Percentiles rank a stretch among this genome's conserved stretches.
Evolutionary conservation across 2,113 vertebrate species (phyloP).

Genomic region (Nycticebus coucang): DNA sequence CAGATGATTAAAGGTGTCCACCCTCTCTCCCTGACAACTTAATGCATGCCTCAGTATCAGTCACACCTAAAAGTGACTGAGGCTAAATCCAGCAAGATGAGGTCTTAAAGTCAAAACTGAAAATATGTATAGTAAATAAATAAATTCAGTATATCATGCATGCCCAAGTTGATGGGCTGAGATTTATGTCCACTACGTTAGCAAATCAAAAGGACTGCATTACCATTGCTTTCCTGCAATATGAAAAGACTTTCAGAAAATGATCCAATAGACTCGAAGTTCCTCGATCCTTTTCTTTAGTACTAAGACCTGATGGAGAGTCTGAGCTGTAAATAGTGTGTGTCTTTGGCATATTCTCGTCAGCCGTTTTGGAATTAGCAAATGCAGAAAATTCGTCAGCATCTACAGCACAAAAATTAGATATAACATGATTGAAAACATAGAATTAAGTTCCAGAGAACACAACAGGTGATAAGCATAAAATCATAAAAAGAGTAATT

Average conservation of each 20-base stretch:
- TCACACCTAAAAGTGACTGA: background rate
- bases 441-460: constrained; percentile 49
- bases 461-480: background rate
- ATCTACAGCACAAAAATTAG: constrained; percentile 67
- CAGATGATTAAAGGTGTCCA: background rate
- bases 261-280: constrained; percentile 81
- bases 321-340: constrained; percentile 64
- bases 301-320: background rate
- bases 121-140: background rate
- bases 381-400: constrained; percentile 65
- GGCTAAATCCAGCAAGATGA: background rate
- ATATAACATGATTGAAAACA: constrained; percentile 35
- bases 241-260: constrained; percentile 86
- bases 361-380: constrained; percentile 58
- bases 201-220: constrained; percentile 16
- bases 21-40: background rate
- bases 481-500: background rate
- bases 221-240: constrained; percentile 93
- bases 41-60: background rate
- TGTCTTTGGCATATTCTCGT: constrained; percentile 56
- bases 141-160: background rate
- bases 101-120: background rate
- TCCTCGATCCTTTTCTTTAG: constrained; percentile 66
- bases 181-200: background rate
- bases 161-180: background rate